These are phyloP conservation scores for Priocnemis perturbator DNA, from an alignment of 2,888 invertebrate species.

Conservation along the genomic window DNA sequence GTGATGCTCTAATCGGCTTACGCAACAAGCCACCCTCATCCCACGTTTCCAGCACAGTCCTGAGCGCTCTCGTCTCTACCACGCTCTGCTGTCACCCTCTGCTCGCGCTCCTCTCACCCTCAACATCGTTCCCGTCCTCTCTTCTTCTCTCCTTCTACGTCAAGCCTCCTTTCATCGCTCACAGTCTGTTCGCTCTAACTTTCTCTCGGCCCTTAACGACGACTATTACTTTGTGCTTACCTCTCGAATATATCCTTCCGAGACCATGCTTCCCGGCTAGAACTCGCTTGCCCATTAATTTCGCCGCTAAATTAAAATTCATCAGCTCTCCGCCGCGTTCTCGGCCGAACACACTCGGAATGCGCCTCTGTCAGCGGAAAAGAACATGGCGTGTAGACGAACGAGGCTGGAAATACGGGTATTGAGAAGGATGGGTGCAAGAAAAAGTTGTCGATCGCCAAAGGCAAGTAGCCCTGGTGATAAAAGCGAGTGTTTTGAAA, in stretches of 20 bases:
- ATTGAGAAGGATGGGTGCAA: not conserved
- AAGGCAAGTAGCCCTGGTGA: too few species aligned
- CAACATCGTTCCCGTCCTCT: slow-evolving; percentile 1
- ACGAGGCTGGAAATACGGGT: too few species aligned
- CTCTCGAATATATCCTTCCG: slow-evolving; percentile 4
- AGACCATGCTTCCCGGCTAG: not conserved
- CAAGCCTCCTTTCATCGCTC: not conserved
- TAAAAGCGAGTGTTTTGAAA: slow-evolving; percentile 7
- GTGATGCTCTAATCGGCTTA: slow-evolving; percentile 74
- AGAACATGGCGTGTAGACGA: not conserved
- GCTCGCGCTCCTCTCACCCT: slow-evolving; percentile 7
- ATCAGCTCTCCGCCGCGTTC: not conserved
- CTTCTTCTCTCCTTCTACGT: slow-evolving; percentile 5
- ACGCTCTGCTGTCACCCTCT: slow-evolving; percentile 14
- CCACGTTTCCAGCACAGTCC: slow-evolving; percentile 43
- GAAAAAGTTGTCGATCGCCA: not conserved
- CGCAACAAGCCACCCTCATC: slow-evolving; percentile 67
- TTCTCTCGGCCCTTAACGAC: slow-evolving; percentile 37
- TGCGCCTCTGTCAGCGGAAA: too few species aligned
- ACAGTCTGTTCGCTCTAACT: not conserved
- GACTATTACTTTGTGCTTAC: slow-evolving; percentile 56
- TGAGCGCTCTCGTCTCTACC: slow-evolving; percentile 22
- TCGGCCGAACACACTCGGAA: slow-evolving; percentile 2
- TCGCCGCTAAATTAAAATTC: too few species aligned
- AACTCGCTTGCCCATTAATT: too few species aligned